phyloP scores from a whole-genome alignment of 2,113 vertebrate species.

The Haemorhous mexicanus region DNA sequence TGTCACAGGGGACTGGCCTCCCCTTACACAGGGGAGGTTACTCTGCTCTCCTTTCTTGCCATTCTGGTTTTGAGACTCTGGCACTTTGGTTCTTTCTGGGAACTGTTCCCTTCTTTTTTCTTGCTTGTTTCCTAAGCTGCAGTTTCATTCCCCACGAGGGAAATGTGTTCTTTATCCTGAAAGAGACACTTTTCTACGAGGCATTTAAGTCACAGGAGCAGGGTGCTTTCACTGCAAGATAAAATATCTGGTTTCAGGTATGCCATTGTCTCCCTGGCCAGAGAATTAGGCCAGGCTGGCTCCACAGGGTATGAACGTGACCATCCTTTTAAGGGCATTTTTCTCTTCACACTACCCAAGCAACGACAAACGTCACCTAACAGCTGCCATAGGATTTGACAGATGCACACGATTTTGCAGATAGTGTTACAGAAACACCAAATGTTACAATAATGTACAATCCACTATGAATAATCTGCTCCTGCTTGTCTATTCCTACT shows the following conservation, averaged over 20 bases:
- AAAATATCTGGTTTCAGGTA: neutral
- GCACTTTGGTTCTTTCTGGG: neutral
- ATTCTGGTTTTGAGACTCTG: neutral
- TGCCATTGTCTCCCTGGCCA: neutral
- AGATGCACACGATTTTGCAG: neutral
- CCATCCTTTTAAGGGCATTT: neutral
- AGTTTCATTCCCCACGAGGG: neutral
- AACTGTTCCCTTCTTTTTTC: neutral
- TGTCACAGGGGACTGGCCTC: neutral
- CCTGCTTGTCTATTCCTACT: neutral
- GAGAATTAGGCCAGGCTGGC: neutral
- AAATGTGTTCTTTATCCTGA: neutral
- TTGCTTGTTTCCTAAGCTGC: neutral
- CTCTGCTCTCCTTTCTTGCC: neutral
- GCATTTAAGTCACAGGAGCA: neutral
- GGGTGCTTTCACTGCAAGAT: fast-evolving
- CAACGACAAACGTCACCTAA: neutral
- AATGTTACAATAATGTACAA: neutral
- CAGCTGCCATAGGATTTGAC: neutral
- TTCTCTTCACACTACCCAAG: neutral
- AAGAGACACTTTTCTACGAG: neutral
- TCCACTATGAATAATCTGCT: neutral
- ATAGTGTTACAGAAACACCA: conserved; percentile 13
- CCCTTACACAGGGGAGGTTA: neutral
- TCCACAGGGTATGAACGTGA: neutral